phyloP scores from a whole-genome alignment of 2,888 invertebrate species.

The Drosophila hawaiiensis region DNA sequence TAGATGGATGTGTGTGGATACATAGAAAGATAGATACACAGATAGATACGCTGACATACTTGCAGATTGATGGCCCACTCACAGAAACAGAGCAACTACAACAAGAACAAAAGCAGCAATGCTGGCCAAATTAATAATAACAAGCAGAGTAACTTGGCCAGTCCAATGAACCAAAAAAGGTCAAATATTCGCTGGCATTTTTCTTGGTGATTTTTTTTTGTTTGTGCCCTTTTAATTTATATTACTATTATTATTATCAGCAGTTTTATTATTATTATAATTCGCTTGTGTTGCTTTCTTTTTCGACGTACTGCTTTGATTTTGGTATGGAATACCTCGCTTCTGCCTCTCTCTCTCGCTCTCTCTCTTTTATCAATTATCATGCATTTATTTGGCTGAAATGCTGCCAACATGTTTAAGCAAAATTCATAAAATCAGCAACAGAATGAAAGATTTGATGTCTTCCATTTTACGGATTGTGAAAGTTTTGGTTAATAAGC shows the following conservation, averaged over 20 bases:
- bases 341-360: neutral
- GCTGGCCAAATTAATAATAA: slow-evolving; percentile 5
- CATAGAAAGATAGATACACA: slow-evolving; percentile 3
- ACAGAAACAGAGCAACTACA: slow-evolving; percentile 38
- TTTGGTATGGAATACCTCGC: slow-evolving; percentile 12
- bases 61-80: slow-evolving; percentile 53
- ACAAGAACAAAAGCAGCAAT: slow-evolving; percentile 4
- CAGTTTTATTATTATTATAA: slow-evolving; percentile 25
- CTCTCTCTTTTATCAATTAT: slow-evolving; percentile 33
- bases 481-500: slow-evolving; percentile 6
- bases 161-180: slow-evolving; percentile 78
- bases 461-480: neutral
- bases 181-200: slow-evolving; percentile 60
- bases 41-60: slow-evolving; percentile 52
- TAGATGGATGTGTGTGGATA: slow-evolving; percentile 21
- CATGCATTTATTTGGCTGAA: neutral
- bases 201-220: neutral
- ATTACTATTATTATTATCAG: slow-evolving; percentile 7
- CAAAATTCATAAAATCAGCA: neutral
- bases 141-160: slow-evolving; percentile 3
- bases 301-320: slow-evolving; percentile 28
- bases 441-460: neutral
- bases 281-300: slow-evolving; percentile 47
- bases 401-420: slow-evolving; percentile 2
- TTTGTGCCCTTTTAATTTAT: slow-evolving; percentile 1